Conservation (phyloP, 2,888 invertebrate genomes). For the Athalia cordata region DNA sequence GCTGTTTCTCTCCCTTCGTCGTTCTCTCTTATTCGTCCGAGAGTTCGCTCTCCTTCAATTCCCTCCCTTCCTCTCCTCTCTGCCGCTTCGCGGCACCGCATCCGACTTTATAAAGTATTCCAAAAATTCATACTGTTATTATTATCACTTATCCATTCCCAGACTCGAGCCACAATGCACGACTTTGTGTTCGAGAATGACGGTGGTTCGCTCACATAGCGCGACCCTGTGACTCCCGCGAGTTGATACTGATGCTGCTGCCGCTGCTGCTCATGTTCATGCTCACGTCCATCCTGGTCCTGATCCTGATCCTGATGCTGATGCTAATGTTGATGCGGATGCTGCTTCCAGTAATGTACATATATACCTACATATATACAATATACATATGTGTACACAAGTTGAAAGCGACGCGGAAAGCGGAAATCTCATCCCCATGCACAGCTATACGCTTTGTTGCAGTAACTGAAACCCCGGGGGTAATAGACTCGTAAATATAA, state of each 20-base stretch:
- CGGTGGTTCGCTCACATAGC: constrained; percentile 34
- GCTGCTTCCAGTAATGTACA: no score
- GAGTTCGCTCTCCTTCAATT: constrained; percentile 38
- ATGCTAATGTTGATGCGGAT: no score
- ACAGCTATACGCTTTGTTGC: no score
- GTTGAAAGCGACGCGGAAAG: no score
- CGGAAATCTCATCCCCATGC: no score
- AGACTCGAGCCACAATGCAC: constrained; percentile 52
- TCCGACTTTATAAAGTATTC: constrained; percentile 61
- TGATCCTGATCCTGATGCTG: no score
- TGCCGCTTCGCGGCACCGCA: constrained; percentile 32
- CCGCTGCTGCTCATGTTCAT: constrained; percentile 6
- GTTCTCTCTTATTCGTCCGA: constrained; percentile 20
- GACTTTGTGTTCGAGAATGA: constrained; percentile 52
- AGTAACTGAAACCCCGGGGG: no score
- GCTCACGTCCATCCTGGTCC: no score
- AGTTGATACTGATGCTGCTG: neutral
- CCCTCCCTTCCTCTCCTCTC: constrained; percentile 18
- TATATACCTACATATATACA: no score
- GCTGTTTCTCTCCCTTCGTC: constrained; percentile 52
- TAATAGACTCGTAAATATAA: no score
- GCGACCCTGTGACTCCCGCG: neutral
- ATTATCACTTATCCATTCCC: constrained; percentile 63
- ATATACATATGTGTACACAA: no score
- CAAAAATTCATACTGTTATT: constrained; percentile 66